Percentiles rank a stretch among this genome's conserved stretches.
phyloP scores from a whole-genome alignment of 1,140 invertebrate species.

The Nymphalis io region DNA sequence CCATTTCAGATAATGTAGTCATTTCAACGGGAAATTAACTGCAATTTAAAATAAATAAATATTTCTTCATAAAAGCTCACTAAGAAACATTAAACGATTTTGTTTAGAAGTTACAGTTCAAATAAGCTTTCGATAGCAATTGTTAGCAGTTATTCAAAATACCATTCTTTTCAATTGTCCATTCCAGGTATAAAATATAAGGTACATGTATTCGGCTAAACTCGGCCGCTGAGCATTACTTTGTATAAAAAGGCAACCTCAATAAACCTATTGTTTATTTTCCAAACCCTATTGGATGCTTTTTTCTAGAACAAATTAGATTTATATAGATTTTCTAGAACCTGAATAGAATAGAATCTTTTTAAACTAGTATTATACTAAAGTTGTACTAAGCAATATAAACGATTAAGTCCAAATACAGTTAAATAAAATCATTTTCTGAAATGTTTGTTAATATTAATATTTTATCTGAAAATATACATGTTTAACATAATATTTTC shows the following conservation, averaged over 20 bases:
- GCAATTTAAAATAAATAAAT: not conserved
- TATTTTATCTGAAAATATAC: no score
- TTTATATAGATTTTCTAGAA: no score
- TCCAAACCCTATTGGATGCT: slow-evolving; percentile 22
- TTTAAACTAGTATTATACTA: not conserved
- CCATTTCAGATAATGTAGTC: slow-evolving; percentile 17
- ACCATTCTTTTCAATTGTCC: slow-evolving; percentile 19
- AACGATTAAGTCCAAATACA: no score
- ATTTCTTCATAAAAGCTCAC: not conserved
- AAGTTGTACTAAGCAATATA: not conserved
- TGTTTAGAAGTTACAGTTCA: not conserved
- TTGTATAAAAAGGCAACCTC: slow-evolving; percentile 5
- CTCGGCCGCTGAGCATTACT: slow-evolving; percentile 13
- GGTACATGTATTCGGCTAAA: not conserved
- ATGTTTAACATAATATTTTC: no score
- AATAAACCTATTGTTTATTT: slow-evolving; percentile 18
- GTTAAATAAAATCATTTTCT: no score
- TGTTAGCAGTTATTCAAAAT: slow-evolving; percentile 2
- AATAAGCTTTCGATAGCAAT: not conserved
- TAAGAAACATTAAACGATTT: not conserved
- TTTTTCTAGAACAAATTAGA: not conserved
- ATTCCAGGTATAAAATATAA: slow-evolving; percentile 13
- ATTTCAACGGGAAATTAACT: not conserved
- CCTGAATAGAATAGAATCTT: not conserved
- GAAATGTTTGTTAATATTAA: no score